Conservation (phyloP, 2,888 invertebrate species). For the Tinea pellionella region DNA sequence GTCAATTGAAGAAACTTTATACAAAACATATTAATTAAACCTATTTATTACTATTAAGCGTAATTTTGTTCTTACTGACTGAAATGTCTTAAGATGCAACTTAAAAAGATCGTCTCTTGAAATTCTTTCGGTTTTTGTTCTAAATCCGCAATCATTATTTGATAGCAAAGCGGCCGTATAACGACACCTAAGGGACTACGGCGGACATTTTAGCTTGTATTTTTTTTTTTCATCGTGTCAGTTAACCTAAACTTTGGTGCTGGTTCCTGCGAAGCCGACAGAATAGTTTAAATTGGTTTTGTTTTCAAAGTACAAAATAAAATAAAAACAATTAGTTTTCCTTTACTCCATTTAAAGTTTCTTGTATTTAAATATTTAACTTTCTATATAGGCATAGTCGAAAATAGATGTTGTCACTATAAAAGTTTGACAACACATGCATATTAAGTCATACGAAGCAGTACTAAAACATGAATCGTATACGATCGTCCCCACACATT, state of each 20-base stretch:
- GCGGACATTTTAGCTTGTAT: slow-evolving; percentile 18
- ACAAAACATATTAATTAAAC: too few species aligned
- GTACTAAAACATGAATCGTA: neutral
- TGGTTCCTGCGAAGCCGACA: slow-evolving; percentile 19
- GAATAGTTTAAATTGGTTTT: slow-evolving; percentile 25
- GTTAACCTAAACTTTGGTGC: slow-evolving; percentile 18
- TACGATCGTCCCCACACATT: slow-evolving; percentile 11
- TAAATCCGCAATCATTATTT: slow-evolving; percentile 27
- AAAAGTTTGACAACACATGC: neutral
- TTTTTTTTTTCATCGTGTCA: slow-evolving; percentile 17
- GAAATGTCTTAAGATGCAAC: neutral
- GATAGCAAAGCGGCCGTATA: slow-evolving; percentile 19
- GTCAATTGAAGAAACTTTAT: neutral
- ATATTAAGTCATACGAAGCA: neutral
- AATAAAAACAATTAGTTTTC: slow-evolving; percentile 11
- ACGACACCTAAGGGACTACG: slow-evolving; percentile 21
- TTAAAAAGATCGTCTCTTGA: slow-evolving; percentile 18
- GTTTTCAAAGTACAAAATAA: slow-evolving; percentile 21
- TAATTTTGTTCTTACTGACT: neutral
- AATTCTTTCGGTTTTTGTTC: slow-evolving; percentile 24
- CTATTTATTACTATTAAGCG: too few species aligned
- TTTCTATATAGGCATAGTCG: neutral
- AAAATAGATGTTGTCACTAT: neutral
- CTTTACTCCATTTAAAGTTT: neutral
- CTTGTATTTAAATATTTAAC: neutral